These are phyloP conservation scores for Glaucopsyche alexis DNA, from an alignment of 2,888 invertebrate species.

Conservation along the genomic window DNA sequence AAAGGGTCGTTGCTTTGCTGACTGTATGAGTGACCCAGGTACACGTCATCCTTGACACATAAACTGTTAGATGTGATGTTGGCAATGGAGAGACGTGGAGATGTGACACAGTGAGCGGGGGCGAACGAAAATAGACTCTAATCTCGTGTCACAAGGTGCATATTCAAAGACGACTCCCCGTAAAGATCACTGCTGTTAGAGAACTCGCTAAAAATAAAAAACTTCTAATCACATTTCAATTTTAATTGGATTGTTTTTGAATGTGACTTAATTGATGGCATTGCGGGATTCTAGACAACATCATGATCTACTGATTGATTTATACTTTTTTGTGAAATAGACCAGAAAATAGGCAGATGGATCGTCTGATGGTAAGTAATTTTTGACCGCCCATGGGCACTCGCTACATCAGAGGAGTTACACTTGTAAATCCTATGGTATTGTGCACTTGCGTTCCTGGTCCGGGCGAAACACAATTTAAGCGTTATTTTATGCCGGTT, in stretches of 20 bases:
- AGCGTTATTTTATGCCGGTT: no score
- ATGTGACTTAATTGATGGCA: conserved; percentile 12
- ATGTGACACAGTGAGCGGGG: conserved; percentile 23
- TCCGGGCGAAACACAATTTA: no score
- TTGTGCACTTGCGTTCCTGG: no score
- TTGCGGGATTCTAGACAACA: background rate
- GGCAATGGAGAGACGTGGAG: conserved; percentile 38
- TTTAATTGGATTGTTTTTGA: conserved; percentile 28
- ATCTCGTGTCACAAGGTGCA: background rate
- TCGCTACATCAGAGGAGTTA: no score
- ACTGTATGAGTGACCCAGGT: conserved; percentile 38
- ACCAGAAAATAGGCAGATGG: no score
- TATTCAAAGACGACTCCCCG: conserved; percentile 1
- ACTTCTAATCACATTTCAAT: conserved; percentile 27
- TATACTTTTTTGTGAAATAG: no score
- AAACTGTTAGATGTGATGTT: conserved; percentile 39
- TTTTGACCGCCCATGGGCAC: no score
- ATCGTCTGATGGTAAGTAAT: no score
- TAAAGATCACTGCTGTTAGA: background rate
- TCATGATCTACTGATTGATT: background rate
- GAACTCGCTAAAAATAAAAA: conserved; percentile 31
- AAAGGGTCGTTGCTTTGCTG: conserved; percentile 30
- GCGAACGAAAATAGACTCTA: conserved; percentile 23
- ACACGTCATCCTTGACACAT: conserved; percentile 41
- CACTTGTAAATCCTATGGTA: no score